These are phyloP conservation scores for Stegodyphus mimosarum DNA, from an alignment of 1,140 invertebrate genomes.

Conservation along the genomic window DNA sequence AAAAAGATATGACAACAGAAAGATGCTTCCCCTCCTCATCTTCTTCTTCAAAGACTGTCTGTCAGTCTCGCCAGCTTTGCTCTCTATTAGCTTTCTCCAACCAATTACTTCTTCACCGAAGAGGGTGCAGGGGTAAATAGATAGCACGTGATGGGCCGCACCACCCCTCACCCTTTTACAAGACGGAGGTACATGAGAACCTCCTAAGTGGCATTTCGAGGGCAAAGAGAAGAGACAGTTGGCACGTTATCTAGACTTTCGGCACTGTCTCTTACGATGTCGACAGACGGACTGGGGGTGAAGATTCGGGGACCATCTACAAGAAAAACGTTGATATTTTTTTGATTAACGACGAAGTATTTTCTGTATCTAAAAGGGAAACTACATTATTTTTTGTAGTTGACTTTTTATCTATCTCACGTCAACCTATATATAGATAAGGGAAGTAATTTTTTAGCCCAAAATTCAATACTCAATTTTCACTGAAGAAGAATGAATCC, in stretches of 20 bases:
- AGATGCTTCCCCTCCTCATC: not conserved
- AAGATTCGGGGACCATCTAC: too few relatives aligned
- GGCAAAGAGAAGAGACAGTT: conserved; percentile 4
- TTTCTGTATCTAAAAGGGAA: too few relatives aligned
- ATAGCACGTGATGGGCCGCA: not conserved
- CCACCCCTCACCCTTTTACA: not conserved
- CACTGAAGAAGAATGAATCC: too few relatives aligned
- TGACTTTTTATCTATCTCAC: too few relatives aligned
- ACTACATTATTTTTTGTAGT: too few relatives aligned
- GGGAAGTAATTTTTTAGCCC: too few relatives aligned
- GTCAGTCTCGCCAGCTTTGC: not conserved
- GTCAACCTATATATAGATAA: too few relatives aligned
- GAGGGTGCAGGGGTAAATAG: conserved; percentile 9
- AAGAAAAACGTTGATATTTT: too few relatives aligned
- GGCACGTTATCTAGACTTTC: conserved; percentile 11
- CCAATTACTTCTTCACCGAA: not conserved
- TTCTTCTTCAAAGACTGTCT: not conserved
- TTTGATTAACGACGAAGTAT: too few relatives aligned
- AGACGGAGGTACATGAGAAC: not conserved
- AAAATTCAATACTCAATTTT: too few relatives aligned
- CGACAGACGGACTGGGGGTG: too few relatives aligned
- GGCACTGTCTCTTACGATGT: not conserved
- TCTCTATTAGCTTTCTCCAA: conserved; percentile 41
- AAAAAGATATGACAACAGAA: not conserved
- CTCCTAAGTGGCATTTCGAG: conserved; percentile 34